Evolutionary conservation across 1,140 invertebrate species (phyloP).

Genomic region (Drosophila parabipectinata): DNA sequence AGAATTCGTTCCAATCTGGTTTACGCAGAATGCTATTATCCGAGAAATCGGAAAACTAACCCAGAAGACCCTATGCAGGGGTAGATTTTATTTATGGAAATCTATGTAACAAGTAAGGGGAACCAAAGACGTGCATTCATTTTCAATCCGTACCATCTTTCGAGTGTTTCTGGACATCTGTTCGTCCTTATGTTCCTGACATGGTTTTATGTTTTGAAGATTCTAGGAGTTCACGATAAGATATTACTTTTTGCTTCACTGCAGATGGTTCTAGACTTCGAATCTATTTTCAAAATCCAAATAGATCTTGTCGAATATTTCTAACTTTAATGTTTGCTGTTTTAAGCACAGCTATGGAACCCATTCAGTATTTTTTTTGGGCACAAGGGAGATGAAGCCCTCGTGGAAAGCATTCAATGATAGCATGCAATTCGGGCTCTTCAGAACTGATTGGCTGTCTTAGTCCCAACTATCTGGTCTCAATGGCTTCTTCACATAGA

Average conservation of each 20-base stretch:
- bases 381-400: neutral
- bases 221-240: neutral
- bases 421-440: conserved; percentile 6
- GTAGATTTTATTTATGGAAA: neutral
- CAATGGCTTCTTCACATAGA: conserved; percentile 41
- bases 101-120: neutral
- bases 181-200: neutral
- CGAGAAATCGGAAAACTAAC: neutral
- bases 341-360: too few species aligned
- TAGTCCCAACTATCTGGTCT: conserved; percentile 24
- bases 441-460: conserved; percentile 19
- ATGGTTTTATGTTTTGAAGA: neutral
- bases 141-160: neutral
- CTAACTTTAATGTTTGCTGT: too few species aligned
- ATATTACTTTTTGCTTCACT: too few species aligned
- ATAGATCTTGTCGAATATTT: too few species aligned
- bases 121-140: neutral
- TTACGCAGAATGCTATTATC: neutral
- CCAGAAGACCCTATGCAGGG: neutral
- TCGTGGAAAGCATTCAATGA: too few species aligned
- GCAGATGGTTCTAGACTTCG: too few species aligned
- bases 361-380: neutral
- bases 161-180: neutral
- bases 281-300: too few species aligned
- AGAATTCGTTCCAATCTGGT: neutral